Percentiles rank a stretch among this genome's conserved stretches.
These are phyloP conservation scores for Callipepla squamata DNA, from an alignment of 2,113 vertebrate genomes.

Conservation along the genomic window DNA sequence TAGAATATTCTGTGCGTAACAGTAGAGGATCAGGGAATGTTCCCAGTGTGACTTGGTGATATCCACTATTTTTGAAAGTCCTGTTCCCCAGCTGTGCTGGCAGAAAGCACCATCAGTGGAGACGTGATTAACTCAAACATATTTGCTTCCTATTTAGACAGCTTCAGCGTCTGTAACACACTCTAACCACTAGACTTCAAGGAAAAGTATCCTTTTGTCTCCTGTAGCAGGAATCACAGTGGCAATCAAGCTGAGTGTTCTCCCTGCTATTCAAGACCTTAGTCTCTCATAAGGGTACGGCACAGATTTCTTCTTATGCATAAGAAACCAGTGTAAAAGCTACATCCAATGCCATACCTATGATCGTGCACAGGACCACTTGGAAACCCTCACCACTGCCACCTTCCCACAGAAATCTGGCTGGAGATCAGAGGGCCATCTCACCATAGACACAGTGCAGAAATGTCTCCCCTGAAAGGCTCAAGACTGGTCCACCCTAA, in stretches of 20 bases:
- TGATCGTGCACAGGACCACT: neutral
- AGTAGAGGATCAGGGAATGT: too few relatives aligned
- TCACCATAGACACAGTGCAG: neutral
- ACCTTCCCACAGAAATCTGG: neutral
- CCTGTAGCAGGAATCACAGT: neutral
- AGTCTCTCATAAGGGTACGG: neutral
- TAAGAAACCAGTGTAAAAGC: neutral
- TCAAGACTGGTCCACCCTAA: neutral
- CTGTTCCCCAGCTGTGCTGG: neutral
- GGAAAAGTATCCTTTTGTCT: neutral
- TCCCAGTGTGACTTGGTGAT: neutral
- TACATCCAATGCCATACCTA: rapidly evolving
- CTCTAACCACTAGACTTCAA: neutral
- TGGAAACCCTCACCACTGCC: neutral
- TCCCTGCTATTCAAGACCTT: neutral
- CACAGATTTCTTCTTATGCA: neutral
- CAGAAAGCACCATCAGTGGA: neutral
- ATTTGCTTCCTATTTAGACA: neutral
- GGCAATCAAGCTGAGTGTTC: neutral
- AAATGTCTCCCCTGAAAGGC: neutral
- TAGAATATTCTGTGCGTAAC: neutral
- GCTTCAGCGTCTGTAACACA: neutral
- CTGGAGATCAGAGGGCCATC: neutral
- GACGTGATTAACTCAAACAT: neutral
- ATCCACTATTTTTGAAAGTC: neutral